A percentile compares a stretch with the other conserved stretches of the same genome.
Evolutionary conservation across 2,113 vertebrate genomes (phyloP).

Genomic region (Myotis yumanensis): DNA sequence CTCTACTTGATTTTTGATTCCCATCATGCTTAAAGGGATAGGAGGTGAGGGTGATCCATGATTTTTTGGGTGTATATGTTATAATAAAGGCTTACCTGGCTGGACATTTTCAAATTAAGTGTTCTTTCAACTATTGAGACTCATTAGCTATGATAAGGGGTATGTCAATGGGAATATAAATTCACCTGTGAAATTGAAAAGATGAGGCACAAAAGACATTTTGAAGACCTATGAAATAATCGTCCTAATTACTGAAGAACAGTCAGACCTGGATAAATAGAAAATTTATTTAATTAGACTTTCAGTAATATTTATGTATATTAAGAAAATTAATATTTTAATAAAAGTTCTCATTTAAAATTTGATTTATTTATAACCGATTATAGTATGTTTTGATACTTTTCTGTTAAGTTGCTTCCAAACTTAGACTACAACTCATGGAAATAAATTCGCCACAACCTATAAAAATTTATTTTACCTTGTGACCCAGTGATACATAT

Average conservation of each 20-base stretch:
- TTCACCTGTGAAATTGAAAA: conserved; percentile 41
- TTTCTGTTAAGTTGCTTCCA: not conserved
- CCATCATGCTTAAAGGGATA: not conserved
- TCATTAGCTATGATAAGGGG: not conserved
- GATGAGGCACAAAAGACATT: not conserved
- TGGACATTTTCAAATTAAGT: conserved; percentile 17
- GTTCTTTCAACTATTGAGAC: not conserved
- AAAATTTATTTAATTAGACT: conserved; percentile 42
- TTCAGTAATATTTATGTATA: not conserved
- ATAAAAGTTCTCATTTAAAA: conserved; percentile 41
- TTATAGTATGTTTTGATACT: conserved; percentile 31
- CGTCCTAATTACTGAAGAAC: not conserved
- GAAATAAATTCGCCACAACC: not conserved
- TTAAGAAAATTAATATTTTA: conserved; percentile 44
- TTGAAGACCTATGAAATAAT: not conserved
- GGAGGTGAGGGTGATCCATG: not conserved
- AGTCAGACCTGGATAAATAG: conserved; percentile 12
- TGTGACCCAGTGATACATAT: not conserved
- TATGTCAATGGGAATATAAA: not conserved
- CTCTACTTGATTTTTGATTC: conserved; percentile 24
- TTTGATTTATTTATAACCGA: conserved; percentile 1
- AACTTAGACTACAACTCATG: not conserved
- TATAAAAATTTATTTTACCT: conserved; percentile 3
- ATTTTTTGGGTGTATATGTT: not conserved
- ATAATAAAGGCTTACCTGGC: not conserved